Evolutionary conservation across 2,797 vertebrate genomes (phyloP).

Genomic region (Aldrovandia affinis): DNA sequence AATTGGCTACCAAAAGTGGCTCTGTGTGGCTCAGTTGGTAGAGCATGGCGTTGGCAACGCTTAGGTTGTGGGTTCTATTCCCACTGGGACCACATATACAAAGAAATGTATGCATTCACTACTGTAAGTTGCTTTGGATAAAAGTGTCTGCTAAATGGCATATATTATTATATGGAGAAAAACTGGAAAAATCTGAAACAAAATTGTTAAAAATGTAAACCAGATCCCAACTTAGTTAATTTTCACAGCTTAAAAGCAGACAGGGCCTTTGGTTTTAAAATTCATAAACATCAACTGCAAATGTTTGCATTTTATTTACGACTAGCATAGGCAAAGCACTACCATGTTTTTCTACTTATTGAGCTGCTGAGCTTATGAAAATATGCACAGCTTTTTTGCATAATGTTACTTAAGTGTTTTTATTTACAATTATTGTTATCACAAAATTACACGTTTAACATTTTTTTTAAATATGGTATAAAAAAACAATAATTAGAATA

Average conservation of each 20-base stretch:
- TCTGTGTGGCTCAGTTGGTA: too few species aligned
- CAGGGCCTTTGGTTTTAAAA: conserved; percentile 38
- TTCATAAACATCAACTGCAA: conserved; percentile 35
- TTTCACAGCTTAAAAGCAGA: conserved; percentile 43
- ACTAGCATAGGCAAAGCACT: neutral
- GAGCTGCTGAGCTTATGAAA: neutral
- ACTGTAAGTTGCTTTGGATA: too few species aligned
- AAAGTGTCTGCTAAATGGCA: too few species aligned
- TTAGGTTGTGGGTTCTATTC: too few species aligned
- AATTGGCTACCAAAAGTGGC: too few species aligned
- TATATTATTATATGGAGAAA: too few species aligned
- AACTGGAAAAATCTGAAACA: too few species aligned
- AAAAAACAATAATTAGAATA: conserved; percentile 15
- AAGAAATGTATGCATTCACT: too few species aligned
- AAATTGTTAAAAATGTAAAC: too few species aligned
- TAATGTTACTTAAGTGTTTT: neutral
- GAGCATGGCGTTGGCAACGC: too few species aligned
- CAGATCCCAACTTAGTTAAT: conserved; percentile 39
- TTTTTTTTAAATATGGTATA: neutral
- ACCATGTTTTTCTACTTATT: neutral
- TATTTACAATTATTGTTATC: neutral
- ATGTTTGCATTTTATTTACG: neutral
- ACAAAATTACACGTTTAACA: neutral
- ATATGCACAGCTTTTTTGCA: neutral
- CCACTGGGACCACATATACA: too few species aligned